Conservation (phyloP, 1,140 invertebrate species). For the Caenorhabditis tropicalis region DNA sequence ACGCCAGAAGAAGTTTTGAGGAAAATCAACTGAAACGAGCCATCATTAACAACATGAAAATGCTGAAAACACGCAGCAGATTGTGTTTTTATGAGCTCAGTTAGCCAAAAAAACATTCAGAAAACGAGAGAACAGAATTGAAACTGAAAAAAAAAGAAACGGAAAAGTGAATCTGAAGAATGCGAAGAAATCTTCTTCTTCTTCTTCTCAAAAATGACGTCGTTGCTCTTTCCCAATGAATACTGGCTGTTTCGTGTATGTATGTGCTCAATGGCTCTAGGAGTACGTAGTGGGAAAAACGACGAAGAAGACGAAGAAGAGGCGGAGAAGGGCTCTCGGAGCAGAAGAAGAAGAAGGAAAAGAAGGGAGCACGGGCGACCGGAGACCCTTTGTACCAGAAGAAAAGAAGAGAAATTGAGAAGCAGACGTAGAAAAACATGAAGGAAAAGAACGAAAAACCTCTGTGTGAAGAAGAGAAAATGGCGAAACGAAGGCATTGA, state of each 20-base stretch:
- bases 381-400: background rate
- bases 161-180: slow-evolving; percentile 22
- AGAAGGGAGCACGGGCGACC: background rate
- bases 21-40: background rate
- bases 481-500: slow-evolving; percentile 15
- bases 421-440: background rate
- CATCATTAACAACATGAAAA: background rate
- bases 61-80: background rate
- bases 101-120: background rate
- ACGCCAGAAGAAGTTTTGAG: no score
- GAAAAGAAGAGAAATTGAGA: background rate
- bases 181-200: background rate
- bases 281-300: slow-evolving; percentile 19
- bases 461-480: background rate
- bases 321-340: slow-evolving; percentile 24
- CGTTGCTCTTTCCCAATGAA: slow-evolving; percentile 26
- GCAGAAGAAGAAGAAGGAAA: background rate
- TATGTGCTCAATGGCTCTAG: slow-evolving; percentile 21
- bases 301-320: slow-evolving; percentile 17
- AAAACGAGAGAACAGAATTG: slow-evolving; percentile 1
- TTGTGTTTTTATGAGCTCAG: background rate
- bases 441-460: slow-evolving; percentile 4
- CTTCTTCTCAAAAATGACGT: slow-evolving; percentile 40
- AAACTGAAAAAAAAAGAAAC: background rate
- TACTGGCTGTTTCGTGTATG: slow-evolving; percentile 19